phyloP scores from a whole-genome alignment of 2,113 vertebrate species.

The Aplodontia rufa region DNA sequence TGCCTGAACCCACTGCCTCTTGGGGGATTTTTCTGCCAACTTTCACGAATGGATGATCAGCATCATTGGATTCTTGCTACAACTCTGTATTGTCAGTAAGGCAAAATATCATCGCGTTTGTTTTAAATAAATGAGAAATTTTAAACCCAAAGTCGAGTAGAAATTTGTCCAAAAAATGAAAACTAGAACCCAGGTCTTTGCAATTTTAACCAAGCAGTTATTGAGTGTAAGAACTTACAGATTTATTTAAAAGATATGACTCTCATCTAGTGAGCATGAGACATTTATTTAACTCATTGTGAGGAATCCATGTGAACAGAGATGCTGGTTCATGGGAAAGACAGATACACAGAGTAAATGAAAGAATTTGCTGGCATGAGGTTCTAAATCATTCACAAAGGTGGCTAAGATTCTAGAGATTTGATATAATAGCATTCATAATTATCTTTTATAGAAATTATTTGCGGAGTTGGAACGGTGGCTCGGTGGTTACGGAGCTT shows the following conservation, averaged over 20 bases:
- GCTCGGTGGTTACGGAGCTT: too few relatives aligned
- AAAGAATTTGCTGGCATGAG: not conserved
- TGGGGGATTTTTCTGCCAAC: not conserved
- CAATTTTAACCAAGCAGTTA: slow-evolving; percentile 3
- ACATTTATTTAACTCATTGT: not conserved
- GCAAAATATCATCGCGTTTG: not conserved
- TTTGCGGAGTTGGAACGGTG: too few relatives aligned
- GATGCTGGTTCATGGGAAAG: not conserved
- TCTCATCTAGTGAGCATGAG: not conserved
- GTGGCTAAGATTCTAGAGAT: not conserved
- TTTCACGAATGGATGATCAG: not conserved
- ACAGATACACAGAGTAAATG: not conserved
- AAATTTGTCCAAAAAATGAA: slow-evolving; percentile 1
- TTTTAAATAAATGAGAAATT: slow-evolving; percentile 27
- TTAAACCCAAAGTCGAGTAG: not conserved
- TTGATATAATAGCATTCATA: not conserved
- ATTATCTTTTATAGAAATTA: not conserved
- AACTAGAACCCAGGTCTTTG: not conserved
- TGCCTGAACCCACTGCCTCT: not conserved
- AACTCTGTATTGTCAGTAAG: not conserved
- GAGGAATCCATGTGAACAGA: not conserved
- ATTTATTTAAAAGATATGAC: not conserved
- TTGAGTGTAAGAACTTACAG: not conserved
- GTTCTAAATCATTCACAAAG: not conserved
- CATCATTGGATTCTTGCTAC: not conserved